Conservation (phyloP, 2,113 vertebrate species). For the Antigone vipio region DNA sequence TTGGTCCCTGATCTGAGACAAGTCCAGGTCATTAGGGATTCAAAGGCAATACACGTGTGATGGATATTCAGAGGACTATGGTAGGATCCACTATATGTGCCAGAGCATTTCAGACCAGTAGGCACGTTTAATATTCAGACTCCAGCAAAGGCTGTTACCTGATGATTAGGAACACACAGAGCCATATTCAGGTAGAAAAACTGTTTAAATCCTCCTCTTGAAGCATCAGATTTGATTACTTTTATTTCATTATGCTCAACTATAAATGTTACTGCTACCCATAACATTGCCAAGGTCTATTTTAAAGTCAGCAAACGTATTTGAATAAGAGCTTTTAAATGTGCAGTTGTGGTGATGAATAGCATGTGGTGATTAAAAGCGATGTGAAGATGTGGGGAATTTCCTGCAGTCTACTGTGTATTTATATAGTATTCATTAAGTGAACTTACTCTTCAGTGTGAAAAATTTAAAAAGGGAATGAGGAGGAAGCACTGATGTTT, state of each 20-base stretch:
- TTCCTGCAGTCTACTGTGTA: background rate
- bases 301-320: background rate
- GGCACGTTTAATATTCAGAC: background rate
- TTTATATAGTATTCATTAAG: background rate
- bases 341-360: background rate
- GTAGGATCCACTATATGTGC: background rate
- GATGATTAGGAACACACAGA: background rate
- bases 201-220: background rate
- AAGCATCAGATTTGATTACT: background rate
- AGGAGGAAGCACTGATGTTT: background rate
- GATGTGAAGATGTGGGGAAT: background rate
- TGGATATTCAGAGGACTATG: background rate
- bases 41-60: background rate
- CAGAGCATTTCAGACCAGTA: background rate
- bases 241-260: background rate
- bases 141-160: background rate
- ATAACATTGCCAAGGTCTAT: background rate
- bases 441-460: background rate
- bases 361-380: background rate
- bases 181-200: background rate
- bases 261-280: background rate
- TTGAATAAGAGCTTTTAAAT: background rate
- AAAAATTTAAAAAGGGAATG: background rate
- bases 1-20: background rate
- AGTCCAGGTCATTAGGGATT: background rate